Evolutionary conservation across 30 jellyfish, hydroid and myxozoan genomes (phyloP).

Genomic region (Sanderia malayensis): DNA sequence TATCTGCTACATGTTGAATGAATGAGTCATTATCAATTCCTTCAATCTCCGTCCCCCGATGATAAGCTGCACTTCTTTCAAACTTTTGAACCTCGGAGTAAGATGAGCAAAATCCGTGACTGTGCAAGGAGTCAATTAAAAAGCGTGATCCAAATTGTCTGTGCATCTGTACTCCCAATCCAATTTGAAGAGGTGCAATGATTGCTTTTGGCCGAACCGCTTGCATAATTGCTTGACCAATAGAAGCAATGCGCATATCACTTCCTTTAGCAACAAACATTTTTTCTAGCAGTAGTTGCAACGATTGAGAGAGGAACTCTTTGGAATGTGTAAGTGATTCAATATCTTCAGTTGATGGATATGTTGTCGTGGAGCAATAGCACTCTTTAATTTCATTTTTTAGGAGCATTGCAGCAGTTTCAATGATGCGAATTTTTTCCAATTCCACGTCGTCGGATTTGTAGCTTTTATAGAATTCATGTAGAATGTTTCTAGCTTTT

Average conservation of each 20-base stretch:
- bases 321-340: background rate
- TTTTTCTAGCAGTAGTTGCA: conserved; percentile 1
- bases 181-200: conserved; percentile 17
- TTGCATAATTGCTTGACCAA: conserved; percentile 40
- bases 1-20: conserved; percentile 3
- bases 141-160: conserved; percentile 13
- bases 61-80: conserved; percentile 1
- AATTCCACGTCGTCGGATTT: background rate
- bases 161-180: conserved; percentile 20
- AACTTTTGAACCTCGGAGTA: background rate
- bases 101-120: conserved; percentile 3
- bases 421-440: conserved; percentile 5
- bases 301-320: background rate
- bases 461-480: background rate
- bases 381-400: background rate
- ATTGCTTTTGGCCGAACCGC: conserved; percentile 29
- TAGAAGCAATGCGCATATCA: conserved; percentile 7
- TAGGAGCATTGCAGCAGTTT: background rate
- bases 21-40: background rate
- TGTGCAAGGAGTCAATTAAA: conserved; percentile 5
- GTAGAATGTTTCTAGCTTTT: background rate
- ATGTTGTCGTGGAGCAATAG: conserved; percentile 1
- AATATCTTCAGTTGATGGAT: background rate
- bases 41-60: conserved; percentile 2
- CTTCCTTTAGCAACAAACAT: background rate